Percentiles rank a stretch among this genome's conserved stretches.
These are phyloP conservation scores for Drosophila novamexicana DNA, from an alignment of 1,140 invertebrate species.

Conservation along the genomic window DNA sequence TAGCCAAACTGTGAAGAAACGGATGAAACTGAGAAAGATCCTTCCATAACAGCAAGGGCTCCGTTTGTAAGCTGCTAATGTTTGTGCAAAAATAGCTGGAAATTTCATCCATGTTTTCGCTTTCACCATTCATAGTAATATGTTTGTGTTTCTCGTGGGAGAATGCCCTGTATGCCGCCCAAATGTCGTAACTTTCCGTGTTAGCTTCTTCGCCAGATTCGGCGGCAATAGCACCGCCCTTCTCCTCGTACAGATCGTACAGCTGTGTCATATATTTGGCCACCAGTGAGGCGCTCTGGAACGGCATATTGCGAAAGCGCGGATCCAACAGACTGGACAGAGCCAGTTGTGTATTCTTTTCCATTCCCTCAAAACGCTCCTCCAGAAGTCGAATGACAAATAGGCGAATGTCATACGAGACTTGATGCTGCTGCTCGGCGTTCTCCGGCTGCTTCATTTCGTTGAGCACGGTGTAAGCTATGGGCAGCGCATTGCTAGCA, in stretches of 20 bases:
- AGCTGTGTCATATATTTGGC: slow-evolving; percentile 52
- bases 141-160: slow-evolving; percentile 41
- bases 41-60: slow-evolving; percentile 49
- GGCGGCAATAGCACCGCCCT: background rate
- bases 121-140: slow-evolving; percentile 13
- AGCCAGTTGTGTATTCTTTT: slow-evolving; percentile 40
- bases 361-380: slow-evolving; percentile 36
- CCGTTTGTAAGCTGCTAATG: slow-evolving; percentile 43
- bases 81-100: slow-evolving; percentile 42
- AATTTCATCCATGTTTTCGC: slow-evolving; percentile 45
- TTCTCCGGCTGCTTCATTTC: slow-evolving; percentile 38
- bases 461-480: slow-evolving; percentile 42
- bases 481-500: slow-evolving; percentile 49
- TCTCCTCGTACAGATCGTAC: slow-evolving; percentile 16
- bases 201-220: slow-evolving; percentile 7
- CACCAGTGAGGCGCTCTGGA: slow-evolving; percentile 31
- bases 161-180: slow-evolving; percentile 41
- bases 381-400: slow-evolving; percentile 38
- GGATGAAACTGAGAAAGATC: slow-evolving; percentile 49
- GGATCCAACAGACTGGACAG: slow-evolving; percentile 48
- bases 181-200: slow-evolving; percentile 37
- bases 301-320: slow-evolving; percentile 52
- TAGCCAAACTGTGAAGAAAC: slow-evolving; percentile 44
- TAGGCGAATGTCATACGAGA: slow-evolving; percentile 42
- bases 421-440: slow-evolving; percentile 23